Percentiles rank a stretch among this genome's conserved stretches.
Conservation (phyloP, 2,797 vertebrate species). For the Lacerta viridis region DNA sequence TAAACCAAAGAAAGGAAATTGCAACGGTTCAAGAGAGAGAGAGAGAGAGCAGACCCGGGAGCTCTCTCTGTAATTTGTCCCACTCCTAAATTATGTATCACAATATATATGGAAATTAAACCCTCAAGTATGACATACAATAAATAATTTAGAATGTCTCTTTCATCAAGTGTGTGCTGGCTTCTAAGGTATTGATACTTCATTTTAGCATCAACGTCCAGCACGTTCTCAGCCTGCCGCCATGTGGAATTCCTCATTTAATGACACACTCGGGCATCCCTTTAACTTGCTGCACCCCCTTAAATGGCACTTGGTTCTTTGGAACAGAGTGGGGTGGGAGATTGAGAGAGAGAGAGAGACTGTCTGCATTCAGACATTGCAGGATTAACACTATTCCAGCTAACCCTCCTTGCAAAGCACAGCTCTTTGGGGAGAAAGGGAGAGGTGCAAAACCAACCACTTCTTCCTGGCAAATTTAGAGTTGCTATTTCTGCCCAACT, state of each 20-base stretch:
- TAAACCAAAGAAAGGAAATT: conserved; percentile 57
- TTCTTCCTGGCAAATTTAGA: background rate
- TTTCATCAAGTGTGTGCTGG: conserved; percentile 79
- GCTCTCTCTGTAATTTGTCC: conserved; percentile 77
- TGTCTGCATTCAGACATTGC: background rate
- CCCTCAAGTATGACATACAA: conserved; percentile 81
- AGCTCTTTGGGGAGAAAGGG: background rate
- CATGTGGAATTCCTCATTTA: conserved; percentile 47
- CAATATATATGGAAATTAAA: conserved; percentile 85
- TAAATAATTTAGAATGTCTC: conserved; percentile 82
- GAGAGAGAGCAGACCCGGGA: background rate
- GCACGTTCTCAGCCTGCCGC: conserved; percentile 19
- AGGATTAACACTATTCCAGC: background rate
- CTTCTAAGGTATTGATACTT: conserved; percentile 75
- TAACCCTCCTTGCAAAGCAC: background rate
- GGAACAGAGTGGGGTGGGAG: no score
- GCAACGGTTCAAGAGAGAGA: background rate
- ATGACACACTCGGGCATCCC: conserved; percentile 42
- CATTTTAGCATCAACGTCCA: conserved; percentile 67
- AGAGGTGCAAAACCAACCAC: background rate
- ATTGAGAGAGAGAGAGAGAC: no score
- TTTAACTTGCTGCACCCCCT: conserved; percentile 12
- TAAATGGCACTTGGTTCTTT: background rate
- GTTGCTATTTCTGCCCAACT: background rate
- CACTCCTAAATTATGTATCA: conserved; percentile 83